Evolutionary conservation across 1,140 invertebrate genomes (phyloP).

Genomic region (Megathymus violae): DNA sequence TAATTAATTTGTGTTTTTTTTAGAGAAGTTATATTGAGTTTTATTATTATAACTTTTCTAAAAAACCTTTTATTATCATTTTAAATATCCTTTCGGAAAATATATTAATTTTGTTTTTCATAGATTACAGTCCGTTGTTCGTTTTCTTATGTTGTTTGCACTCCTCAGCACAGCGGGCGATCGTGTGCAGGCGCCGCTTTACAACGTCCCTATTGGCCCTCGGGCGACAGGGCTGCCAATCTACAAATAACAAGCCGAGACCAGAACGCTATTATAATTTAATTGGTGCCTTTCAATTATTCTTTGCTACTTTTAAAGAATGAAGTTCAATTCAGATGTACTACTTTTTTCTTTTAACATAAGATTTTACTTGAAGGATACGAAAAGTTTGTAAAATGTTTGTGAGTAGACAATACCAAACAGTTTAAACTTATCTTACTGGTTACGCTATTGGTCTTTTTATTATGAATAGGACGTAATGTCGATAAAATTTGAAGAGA

Average conservation of each 20-base stretch:
- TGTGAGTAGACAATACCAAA: neutral
- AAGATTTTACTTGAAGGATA: constrained; percentile 1
- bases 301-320: constrained; percentile 35
- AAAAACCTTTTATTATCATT: no score
- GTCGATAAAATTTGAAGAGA: no score
- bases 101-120: constrained; percentile 1
- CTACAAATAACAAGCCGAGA: constrained; percentile 63
- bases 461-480: no score
- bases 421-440: no score
- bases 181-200: constrained; percentile 69
- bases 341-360: constrained; percentile 9
- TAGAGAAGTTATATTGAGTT: no score
- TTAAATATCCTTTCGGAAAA: no score
- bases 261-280: constrained; percentile 64
- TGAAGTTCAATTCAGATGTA: constrained; percentile 1
- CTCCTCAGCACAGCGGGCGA: constrained; percentile 67
- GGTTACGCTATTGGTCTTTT: no score
- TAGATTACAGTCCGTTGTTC: constrained; percentile 38
- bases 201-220: constrained; percentile 71
- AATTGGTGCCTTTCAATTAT: constrained; percentile 55
- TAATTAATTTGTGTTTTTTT: no score
- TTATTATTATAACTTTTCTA: no score
- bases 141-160: constrained; percentile 56
- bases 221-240: constrained; percentile 72
- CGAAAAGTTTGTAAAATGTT: constrained; percentile 25